Conservation (phyloP, 1,140 invertebrate species). For the Conus betulinus region DNA sequence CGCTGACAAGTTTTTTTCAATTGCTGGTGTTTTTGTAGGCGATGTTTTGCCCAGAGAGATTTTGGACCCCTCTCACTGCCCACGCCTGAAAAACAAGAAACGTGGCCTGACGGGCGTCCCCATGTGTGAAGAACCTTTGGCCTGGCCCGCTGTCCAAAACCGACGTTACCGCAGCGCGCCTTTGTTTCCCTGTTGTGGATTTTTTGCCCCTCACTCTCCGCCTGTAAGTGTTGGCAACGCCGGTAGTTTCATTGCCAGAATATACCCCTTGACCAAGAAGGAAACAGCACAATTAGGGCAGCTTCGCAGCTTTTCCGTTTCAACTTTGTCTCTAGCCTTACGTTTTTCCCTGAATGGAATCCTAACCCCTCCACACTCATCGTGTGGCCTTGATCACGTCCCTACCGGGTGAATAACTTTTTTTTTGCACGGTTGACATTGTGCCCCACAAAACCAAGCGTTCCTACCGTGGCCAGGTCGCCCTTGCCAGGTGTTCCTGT, state of each 20-base stretch:
- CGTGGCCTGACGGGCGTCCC: too few species aligned
- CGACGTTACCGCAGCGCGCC: slow-evolving; percentile 55
- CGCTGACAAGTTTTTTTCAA: too few species aligned
- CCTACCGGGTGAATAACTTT: slow-evolving; percentile 57
- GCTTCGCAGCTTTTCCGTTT: slow-evolving; percentile 53
- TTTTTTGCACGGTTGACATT: too few species aligned
- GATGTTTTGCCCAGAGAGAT: too few species aligned
- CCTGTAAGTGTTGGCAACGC: slow-evolving; percentile 55
- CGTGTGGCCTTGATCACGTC: slow-evolving; percentile 29
- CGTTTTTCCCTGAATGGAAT: slow-evolving; percentile 42
- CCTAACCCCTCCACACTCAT: slow-evolving; percentile 39
- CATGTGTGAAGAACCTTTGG: too few species aligned
- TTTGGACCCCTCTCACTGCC: too few species aligned
- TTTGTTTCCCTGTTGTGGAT: slow-evolving; percentile 55
- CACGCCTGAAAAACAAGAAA: too few species aligned
- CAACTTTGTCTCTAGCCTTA: slow-evolving; percentile 46
- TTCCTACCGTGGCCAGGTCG: too few species aligned
- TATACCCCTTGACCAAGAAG: slow-evolving; percentile 28
- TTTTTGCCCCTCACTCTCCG: slow-evolving; percentile 44
- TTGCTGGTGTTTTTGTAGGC: too few species aligned
- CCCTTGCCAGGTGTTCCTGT: too few species aligned
- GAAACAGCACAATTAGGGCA: slow-evolving; percentile 2
- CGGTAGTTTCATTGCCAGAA: slow-evolving; percentile 34
- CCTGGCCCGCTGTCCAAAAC: slow-evolving; percentile 29
- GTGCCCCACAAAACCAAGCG: too few species aligned